These are phyloP conservation scores for Tragopan temminckii DNA, from an alignment of 2,797 vertebrate genomes.

Conservation along the genomic window DNA sequence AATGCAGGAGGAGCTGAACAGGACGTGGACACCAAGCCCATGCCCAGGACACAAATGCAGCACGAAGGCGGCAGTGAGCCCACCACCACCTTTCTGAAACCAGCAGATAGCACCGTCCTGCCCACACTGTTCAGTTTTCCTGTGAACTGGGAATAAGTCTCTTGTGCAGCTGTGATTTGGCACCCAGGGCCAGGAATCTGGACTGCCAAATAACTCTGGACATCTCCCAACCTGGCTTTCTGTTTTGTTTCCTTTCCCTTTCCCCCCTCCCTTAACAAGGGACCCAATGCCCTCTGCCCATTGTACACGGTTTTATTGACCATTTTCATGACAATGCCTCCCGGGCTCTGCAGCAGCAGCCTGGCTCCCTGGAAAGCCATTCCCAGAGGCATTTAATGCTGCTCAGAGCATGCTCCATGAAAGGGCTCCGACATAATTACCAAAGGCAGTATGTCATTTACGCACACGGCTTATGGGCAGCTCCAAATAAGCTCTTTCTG, in stretches of 20 bases:
- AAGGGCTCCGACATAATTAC: slow-evolving; percentile 50
- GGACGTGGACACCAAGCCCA: rapidly evolving
- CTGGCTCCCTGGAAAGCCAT: slow-evolving; percentile 61
- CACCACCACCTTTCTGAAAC: slow-evolving; percentile 38
- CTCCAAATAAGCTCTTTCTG: slow-evolving; percentile 60
- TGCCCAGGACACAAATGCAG: not conserved
- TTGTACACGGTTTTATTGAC: slow-evolving; percentile 51
- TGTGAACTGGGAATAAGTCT: slow-evolving; percentile 35
- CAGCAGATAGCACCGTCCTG: slow-evolving; percentile 14
- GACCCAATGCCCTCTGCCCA: slow-evolving; percentile 38
- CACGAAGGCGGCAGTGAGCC: slow-evolving; percentile 33
- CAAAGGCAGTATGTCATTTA: slow-evolving; percentile 56
- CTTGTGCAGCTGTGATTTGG: slow-evolving; percentile 44
- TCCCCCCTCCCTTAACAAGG: slow-evolving; percentile 64
- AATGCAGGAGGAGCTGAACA: not conserved
- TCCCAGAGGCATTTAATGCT: slow-evolving; percentile 45
- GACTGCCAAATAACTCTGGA: slow-evolving; percentile 67
- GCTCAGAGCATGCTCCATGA: slow-evolving; percentile 54
- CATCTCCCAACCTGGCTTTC: slow-evolving; percentile 52
- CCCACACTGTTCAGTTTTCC: not conserved
- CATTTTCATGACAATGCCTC: slow-evolving; percentile 50
- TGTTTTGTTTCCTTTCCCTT: slow-evolving; percentile 33
- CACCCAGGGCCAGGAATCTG: not conserved
- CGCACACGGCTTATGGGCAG: slow-evolving; percentile 44
- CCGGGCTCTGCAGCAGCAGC: not conserved